These are phyloP conservation scores for Oxyruncus cristatus DNA, from an alignment of 2,113 vertebrate genomes.

Conservation along the genomic window DNA sequence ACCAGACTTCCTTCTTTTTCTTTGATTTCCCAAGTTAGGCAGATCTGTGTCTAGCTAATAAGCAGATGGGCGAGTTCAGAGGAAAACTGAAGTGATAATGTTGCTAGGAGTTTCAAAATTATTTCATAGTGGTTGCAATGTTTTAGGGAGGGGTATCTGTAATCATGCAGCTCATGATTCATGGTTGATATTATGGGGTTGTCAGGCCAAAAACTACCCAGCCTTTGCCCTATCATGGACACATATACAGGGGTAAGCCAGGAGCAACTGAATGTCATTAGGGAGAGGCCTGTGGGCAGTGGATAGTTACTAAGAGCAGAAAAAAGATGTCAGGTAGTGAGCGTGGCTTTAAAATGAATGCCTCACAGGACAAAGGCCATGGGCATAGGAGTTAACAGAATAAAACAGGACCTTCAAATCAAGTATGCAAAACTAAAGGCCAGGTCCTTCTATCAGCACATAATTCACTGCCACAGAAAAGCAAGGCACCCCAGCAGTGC, in stretches of 20 bases:
- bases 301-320: neutral
- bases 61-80: constrained; percentile 64
- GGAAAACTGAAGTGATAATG: constrained; percentile 54
- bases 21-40: neutral
- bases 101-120: constrained; percentile 62
- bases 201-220: neutral
- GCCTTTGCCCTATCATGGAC: neutral
- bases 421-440: neutral
- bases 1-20: neutral
- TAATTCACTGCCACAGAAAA: neutral
- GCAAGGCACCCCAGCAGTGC: neutral
- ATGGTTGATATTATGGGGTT: neutral
- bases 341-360: neutral
- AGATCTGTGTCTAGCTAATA: constrained; percentile 52
- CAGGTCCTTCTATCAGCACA: neutral
- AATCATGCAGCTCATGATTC: constrained; percentile 22
- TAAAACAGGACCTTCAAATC: neutral
- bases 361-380: neutral
- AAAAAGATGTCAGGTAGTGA: neutral
- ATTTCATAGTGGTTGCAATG: constrained; percentile 19
- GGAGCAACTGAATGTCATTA: neutral
- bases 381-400: neutral
- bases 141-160: constrained; percentile 34
- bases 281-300: neutral
- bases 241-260: neutral